Base-by-base conservation (phyloP, 2,797 vertebrate species). In the Hyperoplus lanceolatus region DNA sequence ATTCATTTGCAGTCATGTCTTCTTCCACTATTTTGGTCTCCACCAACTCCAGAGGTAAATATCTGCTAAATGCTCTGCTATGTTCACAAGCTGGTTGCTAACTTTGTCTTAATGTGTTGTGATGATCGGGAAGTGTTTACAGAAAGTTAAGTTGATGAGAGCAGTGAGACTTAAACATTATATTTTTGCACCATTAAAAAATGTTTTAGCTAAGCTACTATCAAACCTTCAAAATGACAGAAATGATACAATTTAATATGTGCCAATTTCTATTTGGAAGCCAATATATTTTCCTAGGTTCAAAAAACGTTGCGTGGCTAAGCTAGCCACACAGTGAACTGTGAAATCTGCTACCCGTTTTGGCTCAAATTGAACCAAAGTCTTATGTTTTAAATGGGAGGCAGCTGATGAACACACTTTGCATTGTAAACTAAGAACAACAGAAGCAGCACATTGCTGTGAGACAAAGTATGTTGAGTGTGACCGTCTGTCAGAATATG, bases 381-480 rank as follows among this genome's bases (percentile, higher is more conserved):
- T 62, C 60, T 74, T 55, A 65, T 36, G 50, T 55, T 62, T 84
- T 49, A 36, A 43, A 48, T 76, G 12, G 12, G 65, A 69, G 46
- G 49, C 41, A 21, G 15, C 64, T 49, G 53, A 51, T 60, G 73
- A 77, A 56, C 8, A 64, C 66, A 75, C 41, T 50, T 78, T 66
- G 82, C 73, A 70, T 13, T 50, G 69, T 39, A 79, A 80, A 80
- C 69, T 59, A 51, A 79, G 70, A 75, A 77, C 43, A 58, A 59
- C 66, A 87, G 49, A 59, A 77, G 75, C 73, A 71, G 70, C 78
- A 64, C 56, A 12, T 67, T 74, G 70, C 68, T 48, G 49, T 66
- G 75, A 74, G 85, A 84, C 76, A 75, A 79, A 83, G 83, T 86
- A 88, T 87, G 83, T 76, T 5, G 39, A 85, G 83, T 59, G 81